Conservation (phyloP, 2,113 vertebrate genomes). For the Nanger granti region DNA sequence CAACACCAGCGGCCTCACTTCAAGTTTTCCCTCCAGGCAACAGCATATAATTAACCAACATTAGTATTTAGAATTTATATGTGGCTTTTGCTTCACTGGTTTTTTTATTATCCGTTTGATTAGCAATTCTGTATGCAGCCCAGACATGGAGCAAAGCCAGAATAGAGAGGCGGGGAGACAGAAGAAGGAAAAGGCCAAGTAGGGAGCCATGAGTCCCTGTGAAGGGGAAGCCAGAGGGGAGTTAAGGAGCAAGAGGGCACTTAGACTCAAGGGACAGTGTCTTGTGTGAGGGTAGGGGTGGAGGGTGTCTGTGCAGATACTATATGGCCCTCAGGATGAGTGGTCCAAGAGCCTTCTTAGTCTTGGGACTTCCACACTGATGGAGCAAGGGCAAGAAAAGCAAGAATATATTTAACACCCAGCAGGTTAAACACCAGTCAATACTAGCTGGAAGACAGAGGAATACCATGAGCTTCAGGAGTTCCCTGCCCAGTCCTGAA, state of each 20-base stretch:
- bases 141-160: constrained; percentile 37
- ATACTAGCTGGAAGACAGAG: not conserved
- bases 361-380: not conserved
- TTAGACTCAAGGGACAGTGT: not conserved
- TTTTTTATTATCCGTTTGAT: constrained; percentile 62
- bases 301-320: not conserved
- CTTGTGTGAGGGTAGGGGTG: rapidly evolving
- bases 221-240: not conserved
- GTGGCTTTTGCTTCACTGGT: constrained; percentile 61
- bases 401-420: not conserved
- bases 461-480: not conserved
- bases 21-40: constrained; percentile 48
- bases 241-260: not conserved
- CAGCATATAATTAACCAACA: constrained; percentile 56
- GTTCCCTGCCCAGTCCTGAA: not conserved
- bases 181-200: not conserved
- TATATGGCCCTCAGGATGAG: not conserved
- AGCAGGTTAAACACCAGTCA: not conserved
- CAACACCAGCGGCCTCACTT: not conserved
- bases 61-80: constrained; percentile 63
- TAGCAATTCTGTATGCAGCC: constrained; percentile 55
- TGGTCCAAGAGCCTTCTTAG: not conserved
- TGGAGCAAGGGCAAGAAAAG: not conserved
- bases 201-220: not conserved
- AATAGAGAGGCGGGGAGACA: not conserved